A percentile compares a stretch with the other conserved stretches of the same genome.
phyloP scores from a whole-genome alignment of 2,113 vertebrate genomes.

The Leptobrachium leishanense region DNA sequence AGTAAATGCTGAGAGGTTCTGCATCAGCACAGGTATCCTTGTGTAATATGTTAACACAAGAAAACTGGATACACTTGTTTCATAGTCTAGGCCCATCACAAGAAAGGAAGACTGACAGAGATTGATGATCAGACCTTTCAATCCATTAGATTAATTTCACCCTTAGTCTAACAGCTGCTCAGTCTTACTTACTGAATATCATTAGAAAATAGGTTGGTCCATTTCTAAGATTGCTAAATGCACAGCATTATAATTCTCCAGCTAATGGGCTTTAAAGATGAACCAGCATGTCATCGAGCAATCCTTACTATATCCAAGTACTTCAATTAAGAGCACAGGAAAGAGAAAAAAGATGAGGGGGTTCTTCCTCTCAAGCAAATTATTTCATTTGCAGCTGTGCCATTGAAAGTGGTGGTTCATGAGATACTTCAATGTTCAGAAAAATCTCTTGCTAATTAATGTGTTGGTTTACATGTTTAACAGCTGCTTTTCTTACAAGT shows the following conservation, averaged over 20 bases:
- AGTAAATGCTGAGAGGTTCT: no score
- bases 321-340: background rate
- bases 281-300: background rate
- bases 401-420: no score
- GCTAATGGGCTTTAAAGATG: slow-evolving; percentile 25
- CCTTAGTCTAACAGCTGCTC: slow-evolving; percentile 8
- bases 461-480: no score
- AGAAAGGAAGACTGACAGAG: slow-evolving; percentile 19
- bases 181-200: background rate
- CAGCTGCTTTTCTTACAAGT: no score
- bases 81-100: no score
- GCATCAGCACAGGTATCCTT: no score
- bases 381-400: no score
- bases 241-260: slow-evolving; percentile 2
- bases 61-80: no score
- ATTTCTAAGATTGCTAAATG: slow-evolving; percentile 33
- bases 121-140: slow-evolving; percentile 15
- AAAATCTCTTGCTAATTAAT: no score
- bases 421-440: no score
- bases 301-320: slow-evolving; percentile 15
- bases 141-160: slow-evolving; percentile 31
- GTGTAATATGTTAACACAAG: no score
- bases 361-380: no score
- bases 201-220: slow-evolving; percentile 26
- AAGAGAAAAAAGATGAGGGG: background rate